These are phyloP conservation scores for Parazoanthus darwini DNA, from an alignment of 92 coral and sea anemone genomes.

Conservation along the genomic window DNA sequence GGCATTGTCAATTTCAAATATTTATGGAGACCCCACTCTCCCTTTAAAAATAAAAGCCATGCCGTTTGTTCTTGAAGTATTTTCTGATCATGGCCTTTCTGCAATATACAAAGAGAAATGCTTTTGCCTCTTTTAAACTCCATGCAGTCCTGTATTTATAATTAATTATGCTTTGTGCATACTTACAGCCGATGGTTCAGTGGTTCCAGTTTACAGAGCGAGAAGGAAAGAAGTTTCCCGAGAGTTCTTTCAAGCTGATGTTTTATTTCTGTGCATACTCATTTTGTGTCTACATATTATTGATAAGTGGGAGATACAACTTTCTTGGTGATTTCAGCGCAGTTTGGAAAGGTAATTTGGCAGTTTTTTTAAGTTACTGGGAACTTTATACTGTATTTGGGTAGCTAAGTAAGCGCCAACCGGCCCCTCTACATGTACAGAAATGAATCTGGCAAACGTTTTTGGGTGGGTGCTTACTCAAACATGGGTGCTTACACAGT, in stretches of 20 bases:
- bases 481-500: no score
- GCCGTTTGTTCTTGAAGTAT: background rate
- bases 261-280: constrained; percentile 58
- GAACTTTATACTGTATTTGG: no score
- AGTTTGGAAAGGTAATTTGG: constrained; percentile 81
- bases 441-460: no score
- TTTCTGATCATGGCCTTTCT: no score
- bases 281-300: constrained; percentile 66
- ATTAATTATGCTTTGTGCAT: constrained; percentile 10
- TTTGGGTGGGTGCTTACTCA: no score
- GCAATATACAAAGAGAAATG: background rate
- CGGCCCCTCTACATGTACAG: no score
- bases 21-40: background rate
- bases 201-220: constrained; percentile 77
- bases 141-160: background rate
- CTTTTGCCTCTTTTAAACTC: background rate
- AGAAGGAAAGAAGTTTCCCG: constrained; percentile 82
- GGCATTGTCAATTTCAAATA: background rate
- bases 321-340: constrained; percentile 64
- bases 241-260: constrained; percentile 87
- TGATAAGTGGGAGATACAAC: constrained; percentile 62
- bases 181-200: constrained; percentile 75
- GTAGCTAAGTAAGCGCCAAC: no score
- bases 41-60: background rate
- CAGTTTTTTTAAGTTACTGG: no score